Base-by-base conservation (phyloP, 1,140 invertebrate species). In the Marisa cornuarietis region DNA sequence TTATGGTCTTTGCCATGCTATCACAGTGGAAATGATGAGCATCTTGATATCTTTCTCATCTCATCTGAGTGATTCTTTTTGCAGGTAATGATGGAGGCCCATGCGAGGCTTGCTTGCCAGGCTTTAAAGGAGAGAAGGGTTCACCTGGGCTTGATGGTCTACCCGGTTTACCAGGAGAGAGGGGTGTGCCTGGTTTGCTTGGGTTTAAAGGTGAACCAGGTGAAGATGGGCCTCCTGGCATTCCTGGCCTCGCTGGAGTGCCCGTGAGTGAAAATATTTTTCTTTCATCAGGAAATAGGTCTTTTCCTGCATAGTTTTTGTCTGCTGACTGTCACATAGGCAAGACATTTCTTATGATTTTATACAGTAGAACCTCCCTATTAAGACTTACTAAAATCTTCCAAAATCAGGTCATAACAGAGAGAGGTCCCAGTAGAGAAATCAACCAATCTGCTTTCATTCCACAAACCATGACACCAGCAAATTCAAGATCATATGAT, bases 91-190 rank as follows among this genome's bases (percentile, higher is more conserved):
- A 69, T 58, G 85, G 85, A 71, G 84, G 83, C 14, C 80, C 83
- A 13, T 85, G 86, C 42, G 80, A 78, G 31, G 63, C 81, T 5
- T 85, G 86, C 71, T n/a, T 82, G 18, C 83, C 85, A 72, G 88
- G 88, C 20, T 14, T 79, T 4, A 87, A 88, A 71, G 88, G 90
- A 77, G 81, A 85, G 80, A 85, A 82, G 54, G 89, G 89, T 75
- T 71, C 66, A 24, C 71, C 49, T 14, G 87, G 85, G 26, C 66
- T 81, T 18, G 75, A 81, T 71, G 83, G 83, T 13, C 63, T 84
- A 24, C 65, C 95, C 95, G 94, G 94, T 80, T 88, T 89, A 71
- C 85, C 90, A 81, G 95, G 94, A 78, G 85, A 93, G 75, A 92
- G 93, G 89, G 95, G 95, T 51, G 58, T 74, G n/a, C 73, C 81